Evolutionary conservation across 2,888 invertebrate species (phyloP).

Genomic region (Ectemnius lituratus): DNA sequence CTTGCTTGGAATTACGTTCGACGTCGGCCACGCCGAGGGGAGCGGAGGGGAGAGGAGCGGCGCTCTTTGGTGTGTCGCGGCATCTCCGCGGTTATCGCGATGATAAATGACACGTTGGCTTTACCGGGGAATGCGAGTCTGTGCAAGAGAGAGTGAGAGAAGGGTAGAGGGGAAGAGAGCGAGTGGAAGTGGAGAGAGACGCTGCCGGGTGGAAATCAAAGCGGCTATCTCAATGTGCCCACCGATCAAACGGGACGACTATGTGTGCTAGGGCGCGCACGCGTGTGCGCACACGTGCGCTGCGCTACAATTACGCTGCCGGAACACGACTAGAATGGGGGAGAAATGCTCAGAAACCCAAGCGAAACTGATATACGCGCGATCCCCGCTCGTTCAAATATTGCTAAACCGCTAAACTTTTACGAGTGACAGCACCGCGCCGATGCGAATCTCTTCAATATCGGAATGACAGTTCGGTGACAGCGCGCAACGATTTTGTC

Average conservation of each 20-base stretch:
- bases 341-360: too few species aligned
- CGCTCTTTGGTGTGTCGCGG: neutral
- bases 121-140: neutral
- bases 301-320: too few species aligned
- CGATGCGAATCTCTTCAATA: too few species aligned
- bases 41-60: neutral
- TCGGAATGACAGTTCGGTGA: too few species aligned
- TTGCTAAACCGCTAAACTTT: neutral
- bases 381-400: slow-evolving; percentile 5
- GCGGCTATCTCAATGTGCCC: slow-evolving; percentile 5
- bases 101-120: neutral
- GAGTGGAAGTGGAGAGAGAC: neutral
- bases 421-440: neutral
- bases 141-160: neutral
- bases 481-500: too few species aligned
- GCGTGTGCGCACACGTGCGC: too few species aligned
- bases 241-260: too few species aligned
- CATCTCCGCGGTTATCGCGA: slow-evolving; percentile 4
- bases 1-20: neutral
- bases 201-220: neutral
- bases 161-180: neutral
- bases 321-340: too few species aligned
- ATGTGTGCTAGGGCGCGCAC: too few species aligned
- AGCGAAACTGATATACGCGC: neutral
- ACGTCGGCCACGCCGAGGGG: neutral